Base-by-base conservation (phyloP, 1,140 invertebrate genomes). In the Lasioglossum albipes region DNA sequence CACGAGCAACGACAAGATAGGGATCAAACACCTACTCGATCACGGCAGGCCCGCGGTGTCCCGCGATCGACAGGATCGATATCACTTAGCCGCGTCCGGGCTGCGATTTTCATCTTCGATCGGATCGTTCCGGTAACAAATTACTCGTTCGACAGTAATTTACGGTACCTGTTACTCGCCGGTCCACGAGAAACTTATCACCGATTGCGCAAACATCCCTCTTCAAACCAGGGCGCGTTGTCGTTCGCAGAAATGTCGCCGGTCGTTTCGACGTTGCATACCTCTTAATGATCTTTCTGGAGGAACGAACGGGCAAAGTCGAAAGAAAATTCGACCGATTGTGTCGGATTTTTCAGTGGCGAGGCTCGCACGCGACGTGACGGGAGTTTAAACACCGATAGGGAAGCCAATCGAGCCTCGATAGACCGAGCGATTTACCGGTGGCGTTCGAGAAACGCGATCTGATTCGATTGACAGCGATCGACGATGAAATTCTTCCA, bases 11-110 rank as follows among this genome's bases (percentile, higher is more conserved):
- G 74, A 74, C 36, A 36, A 79, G 77, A 79, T 79, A 79, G 62
- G 45, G 77, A 79, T 79, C 77, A 73, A 79, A 79, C 77, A 79
- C 77, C 77, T 79, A 79, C 77, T 79, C 77, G 77, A 79, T 79
- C 77, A 79, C 71, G 71, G 77, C 65, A 36, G 57, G 70, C 52
- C 77, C 71, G 62, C 59, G 49, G 62, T 42, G 70, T 74, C 62
- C 69, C 70, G 70, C 77, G 77, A 79, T 79, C 77, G 77, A 79
- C 77, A 79, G 77, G 70, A 18, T 59, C 77, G 77, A 79, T 79
- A 79, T 79, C 77, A 74, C 77, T 79, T 79, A 79, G 77, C 77
- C 77, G 41, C 70, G 77, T 59, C 22, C 71, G 61, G 5, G 20
- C 20, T 27, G 66, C 71, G 77, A 79, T 79, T 79, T 79, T 79